phyloP scores from a whole-genome alignment of 2,113 vertebrate species.

The Plecotus auritus region DNA sequence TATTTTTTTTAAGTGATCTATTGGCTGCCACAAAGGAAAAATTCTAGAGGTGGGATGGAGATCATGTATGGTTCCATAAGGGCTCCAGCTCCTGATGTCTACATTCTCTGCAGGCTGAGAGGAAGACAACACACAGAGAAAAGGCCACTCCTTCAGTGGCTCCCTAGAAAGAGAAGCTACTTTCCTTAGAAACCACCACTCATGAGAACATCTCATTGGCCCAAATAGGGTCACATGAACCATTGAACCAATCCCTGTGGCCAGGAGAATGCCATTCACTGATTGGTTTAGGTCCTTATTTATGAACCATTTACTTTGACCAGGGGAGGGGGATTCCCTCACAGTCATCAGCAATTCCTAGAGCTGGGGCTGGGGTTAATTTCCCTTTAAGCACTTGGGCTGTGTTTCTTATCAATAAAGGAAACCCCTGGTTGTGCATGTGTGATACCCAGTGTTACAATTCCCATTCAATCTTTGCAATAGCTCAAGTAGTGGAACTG shows the following conservation, averaged over 20 bases:
- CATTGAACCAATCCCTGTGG: background rate
- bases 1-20: background rate
- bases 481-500: background rate
- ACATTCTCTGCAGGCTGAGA: background rate
- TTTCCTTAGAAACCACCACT: background rate
- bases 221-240: background rate
- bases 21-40: background rate
- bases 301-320: background rate
- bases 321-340: background rate
- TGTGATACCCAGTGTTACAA: background rate
- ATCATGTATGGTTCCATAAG: background rate
- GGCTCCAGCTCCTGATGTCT: background rate
- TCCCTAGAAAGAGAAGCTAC: background rate
- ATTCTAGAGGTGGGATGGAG: background rate
- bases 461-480: background rate
- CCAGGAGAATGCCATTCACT: background rate
- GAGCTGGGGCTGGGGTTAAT: background rate
- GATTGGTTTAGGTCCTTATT: background rate
- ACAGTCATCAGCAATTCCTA: background rate
- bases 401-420: background rate
- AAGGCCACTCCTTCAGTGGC: background rate
- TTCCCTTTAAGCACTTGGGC: background rate
- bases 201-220: background rate
- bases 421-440: background rate
- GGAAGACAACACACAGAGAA: background rate